Base-by-base conservation (phyloP, 2,888 invertebrate species). In the Fissipunctia ypsillon region DNA sequence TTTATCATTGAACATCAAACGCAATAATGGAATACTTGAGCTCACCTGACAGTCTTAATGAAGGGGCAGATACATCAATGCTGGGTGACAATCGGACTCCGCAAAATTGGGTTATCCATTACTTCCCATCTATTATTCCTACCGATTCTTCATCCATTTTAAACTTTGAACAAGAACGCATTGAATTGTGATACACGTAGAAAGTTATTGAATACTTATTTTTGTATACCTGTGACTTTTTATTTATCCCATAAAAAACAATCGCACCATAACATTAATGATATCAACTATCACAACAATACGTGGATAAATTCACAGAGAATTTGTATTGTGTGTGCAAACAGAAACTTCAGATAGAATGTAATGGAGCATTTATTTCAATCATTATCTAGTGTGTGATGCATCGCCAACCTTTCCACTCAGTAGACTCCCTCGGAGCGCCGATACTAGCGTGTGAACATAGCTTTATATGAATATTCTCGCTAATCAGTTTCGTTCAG, bases 371-470 rank as follows among this genome's bases (percentile, higher is more conserved):
- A 31, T 54, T 48, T 48, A 41, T 60, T 61, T 61, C 6, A 19
- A 0, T 61, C 19, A 25, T 10, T 60, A 41, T 41, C 5, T 25
- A 2, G 22, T 57, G 45, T 52, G 48, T 60, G n/a, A 73, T 35
- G 63, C 57, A 43, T 78, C 38, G 63, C 16, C 69, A 65, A 76
- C 59, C 59, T 69, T 76, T 43, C 41, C 69, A 41, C n/a, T 60
- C 31, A 65, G 54, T 31, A 3, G 38, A 38, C 16, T 22, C 48
- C 41, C 35, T 41, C n/a, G 22, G 54, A 41, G 25, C 12, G 41
- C 50, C 10, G 16, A 6, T 45, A 19, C 22, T 10, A n/a, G 19
- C 22, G 31, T 48, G 14, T 14, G 25, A 6, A 52, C 5, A 41
- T 25, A 56, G n/a, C 52, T 57, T 25, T 28, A 45, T 45, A n/a